Evolutionary conservation across 1,140 invertebrate species (phyloP), one percentile per base, ranked within the genome.

Genomic region (Sinonovacula constricta): DNA sequence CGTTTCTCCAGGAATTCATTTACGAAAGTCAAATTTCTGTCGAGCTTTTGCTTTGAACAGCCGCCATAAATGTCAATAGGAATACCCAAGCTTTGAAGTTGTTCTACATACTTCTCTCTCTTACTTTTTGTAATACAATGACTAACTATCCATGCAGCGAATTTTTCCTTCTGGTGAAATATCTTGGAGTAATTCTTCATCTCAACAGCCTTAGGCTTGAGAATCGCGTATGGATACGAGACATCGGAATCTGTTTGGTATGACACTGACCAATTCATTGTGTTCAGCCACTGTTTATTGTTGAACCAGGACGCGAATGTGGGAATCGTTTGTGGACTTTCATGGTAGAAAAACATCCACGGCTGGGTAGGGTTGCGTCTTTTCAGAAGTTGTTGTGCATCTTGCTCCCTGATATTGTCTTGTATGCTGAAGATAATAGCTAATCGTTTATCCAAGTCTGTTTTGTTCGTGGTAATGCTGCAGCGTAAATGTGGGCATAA

Each of bases 81-180:
- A 18, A 66, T 4, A 33, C 59, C 71, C 12, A n/a, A 15, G 12
- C 12, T 14, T 14, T 34, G 1, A 4, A 75, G 45, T 26, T 54
- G 31, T 0, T 15, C 4, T 3, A 75, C 62, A 54, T 33, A 75
- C 4, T 65, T 31, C 31, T 75, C 71, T 34, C 71, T 31, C 45
- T 22, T 22, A n/a, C 71, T 75, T 5, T 24, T 10, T 0, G 71
- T 51, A 26, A 28, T 22, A 65, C 71, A 75, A 51, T 75, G 30
- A 36, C 71, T 75, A 14, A 75, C 71, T 56, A 63, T 30, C 71
- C 71, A 75, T 22, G 62, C 71, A 5, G 71, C 71, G 5, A 54
- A 14, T 36, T 66, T 75, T 2, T 5, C 54, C 39, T 75, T 75
- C 12, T 26, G n/a, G 2, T 26, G n/a, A 28, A 54, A 75, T 7